These are phyloP conservation scores for Coranthus polyacanthus DNA, from an alignment of 2,797 vertebrate species.

Conservation along the genomic window DNA sequence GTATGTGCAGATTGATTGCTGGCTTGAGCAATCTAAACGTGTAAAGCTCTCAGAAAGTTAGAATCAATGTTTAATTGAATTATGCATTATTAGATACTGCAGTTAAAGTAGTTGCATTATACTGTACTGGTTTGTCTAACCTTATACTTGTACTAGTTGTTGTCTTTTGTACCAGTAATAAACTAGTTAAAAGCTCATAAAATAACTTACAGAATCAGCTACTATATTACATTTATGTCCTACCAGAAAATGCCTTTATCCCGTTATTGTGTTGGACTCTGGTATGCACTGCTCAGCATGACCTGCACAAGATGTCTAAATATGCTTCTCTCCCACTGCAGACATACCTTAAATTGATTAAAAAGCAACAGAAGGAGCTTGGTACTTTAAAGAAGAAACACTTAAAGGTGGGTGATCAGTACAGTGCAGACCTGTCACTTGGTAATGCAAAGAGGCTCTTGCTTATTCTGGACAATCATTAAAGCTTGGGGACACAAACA, in stretches of 20 bases:
- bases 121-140: background rate
- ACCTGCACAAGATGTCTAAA: background rate
- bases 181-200: background rate
- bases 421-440: slow-evolving; percentile 11
- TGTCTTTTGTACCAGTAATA: background rate
- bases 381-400: slow-evolving; percentile 96
- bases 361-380: slow-evolving; percentile 98
- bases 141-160: background rate
- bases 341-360: slow-evolving; percentile 95
- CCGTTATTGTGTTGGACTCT: background rate
- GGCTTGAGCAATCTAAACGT: too few relatives aligned
- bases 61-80: background rate
- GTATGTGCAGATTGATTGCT: too few relatives aligned
- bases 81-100: too few relatives aligned
- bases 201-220: background rate
- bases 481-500: slow-evolving; percentile 33
- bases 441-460: slow-evolving; percentile 36
- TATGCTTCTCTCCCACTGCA: slow-evolving; percentile 66
- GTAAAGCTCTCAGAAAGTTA: too few relatives aligned
- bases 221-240: background rate
- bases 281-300: background rate
- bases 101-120: background rate
- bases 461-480: slow-evolving; percentile 35
- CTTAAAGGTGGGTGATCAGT: slow-evolving; percentile 87
- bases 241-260: background rate